phyloP scores from a whole-genome alignment of 1,140 invertebrate species.

The Drosophila pachea region DNA sequence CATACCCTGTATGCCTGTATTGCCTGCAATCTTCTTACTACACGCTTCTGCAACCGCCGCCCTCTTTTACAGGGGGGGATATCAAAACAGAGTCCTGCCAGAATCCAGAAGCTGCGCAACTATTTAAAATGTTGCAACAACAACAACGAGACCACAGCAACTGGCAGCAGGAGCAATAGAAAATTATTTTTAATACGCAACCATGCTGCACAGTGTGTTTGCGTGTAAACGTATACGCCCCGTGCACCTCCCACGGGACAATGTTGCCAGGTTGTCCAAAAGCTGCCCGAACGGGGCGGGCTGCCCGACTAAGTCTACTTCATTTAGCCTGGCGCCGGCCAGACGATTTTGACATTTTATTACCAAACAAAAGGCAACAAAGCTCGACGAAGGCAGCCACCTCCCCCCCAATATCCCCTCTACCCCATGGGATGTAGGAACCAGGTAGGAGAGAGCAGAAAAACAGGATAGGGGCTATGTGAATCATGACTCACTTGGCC shows the following conservation, averaged over 20 bases:
- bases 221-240: constrained; percentile 47
- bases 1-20: too few species aligned
- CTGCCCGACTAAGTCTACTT: constrained; percentile 38
- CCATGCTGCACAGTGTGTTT: constrained; percentile 15
- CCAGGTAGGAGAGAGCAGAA: not conserved
- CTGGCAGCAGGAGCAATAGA: constrained; percentile 41
- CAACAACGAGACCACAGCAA: too few species aligned
- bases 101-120: constrained; percentile 35
- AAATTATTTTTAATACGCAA: constrained; percentile 49
- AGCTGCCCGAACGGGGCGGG: not conserved
- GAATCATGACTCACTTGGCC: constrained; percentile 52
- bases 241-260: constrained; percentile 2
- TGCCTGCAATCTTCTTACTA: too few species aligned
- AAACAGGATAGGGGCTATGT: too few species aligned
- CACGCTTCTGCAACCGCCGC: too few species aligned
- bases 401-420: not conserved
- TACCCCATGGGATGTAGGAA: too few species aligned
- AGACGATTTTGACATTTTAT: constrained; percentile 67
- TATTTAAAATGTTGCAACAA: constrained; percentile 46
- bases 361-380: constrained; percentile 48
- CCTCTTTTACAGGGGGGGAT: too few species aligned
- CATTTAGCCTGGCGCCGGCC: constrained; percentile 58
- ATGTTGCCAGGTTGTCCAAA: not conserved
- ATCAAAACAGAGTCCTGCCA: constrained; percentile 9
- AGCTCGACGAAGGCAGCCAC: constrained; percentile 20